Percentiles rank a stretch among this genome's conserved stretches.
Evolutionary conservation across 2,113 vertebrate species (phyloP).

Genomic region (Tangachromis dhanisi): DNA sequence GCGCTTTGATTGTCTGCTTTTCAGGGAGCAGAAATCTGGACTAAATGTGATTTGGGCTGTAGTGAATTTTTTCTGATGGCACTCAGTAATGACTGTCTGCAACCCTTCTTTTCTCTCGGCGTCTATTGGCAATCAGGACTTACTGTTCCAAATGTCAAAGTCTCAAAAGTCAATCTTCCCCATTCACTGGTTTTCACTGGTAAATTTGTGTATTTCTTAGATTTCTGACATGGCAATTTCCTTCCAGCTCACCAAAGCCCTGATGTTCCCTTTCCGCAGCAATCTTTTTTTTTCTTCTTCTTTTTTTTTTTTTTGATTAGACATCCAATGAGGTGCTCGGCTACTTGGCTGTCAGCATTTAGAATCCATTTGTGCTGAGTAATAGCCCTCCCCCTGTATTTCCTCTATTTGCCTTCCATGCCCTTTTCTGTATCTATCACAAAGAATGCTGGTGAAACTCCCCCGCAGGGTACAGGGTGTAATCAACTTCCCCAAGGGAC

Average conservation of each 20-base stretch:
- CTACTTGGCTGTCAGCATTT: not conserved
- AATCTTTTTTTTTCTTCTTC: not conserved
- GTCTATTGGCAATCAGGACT: not conserved
- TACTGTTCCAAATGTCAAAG: not conserved
- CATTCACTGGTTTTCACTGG: not conserved
- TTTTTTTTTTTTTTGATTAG: not conserved
- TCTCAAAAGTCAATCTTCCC: not conserved
- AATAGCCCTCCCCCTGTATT: not conserved
- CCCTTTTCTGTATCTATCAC: not conserved
- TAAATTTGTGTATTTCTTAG: not conserved
- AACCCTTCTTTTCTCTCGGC: not conserved
- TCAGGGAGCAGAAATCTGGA: not conserved
- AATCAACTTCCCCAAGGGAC: conserved; percentile 15
- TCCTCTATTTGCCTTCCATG: not conserved
- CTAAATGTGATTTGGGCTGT: not conserved
- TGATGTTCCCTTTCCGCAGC: not conserved
- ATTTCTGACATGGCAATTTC: not conserved
- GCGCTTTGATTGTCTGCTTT: not conserved
- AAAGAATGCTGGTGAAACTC: not conserved
- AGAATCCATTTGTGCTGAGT: not conserved
- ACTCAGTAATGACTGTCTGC: not conserved
- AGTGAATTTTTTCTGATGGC: not conserved
- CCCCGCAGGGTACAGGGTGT: conserved; percentile 1
- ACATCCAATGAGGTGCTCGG: not conserved
- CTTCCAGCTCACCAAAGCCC: not conserved